Conservation (phyloP, 2,797 vertebrate genomes). For the Phalloptychus januarius region DNA sequence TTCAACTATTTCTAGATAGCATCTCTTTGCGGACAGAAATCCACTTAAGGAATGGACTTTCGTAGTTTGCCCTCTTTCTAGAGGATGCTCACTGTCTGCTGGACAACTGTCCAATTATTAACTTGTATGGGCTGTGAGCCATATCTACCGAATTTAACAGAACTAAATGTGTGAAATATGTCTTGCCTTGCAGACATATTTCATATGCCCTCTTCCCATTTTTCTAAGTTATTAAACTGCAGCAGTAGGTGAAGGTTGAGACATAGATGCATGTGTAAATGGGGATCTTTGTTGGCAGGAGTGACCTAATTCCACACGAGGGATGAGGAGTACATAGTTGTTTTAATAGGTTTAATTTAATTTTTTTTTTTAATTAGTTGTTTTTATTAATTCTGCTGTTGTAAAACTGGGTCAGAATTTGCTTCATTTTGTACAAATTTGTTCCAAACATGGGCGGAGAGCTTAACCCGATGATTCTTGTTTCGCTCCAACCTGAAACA, state of each 20-base stretch:
- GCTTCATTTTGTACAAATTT: slow-evolving; percentile 1
- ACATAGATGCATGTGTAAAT: neutral
- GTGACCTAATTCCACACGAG: neutral
- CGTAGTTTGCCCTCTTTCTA: neutral
- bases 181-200: neutral
- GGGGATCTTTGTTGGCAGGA: neutral
- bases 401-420: neutral
- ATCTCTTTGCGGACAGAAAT: neutral
- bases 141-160: neutral
- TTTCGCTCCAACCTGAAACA: slow-evolving; percentile 28
- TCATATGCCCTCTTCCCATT: neutral
- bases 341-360: neutral
- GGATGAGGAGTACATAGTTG: neutral
- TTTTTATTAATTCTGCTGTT: neutral
- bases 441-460: slow-evolving; percentile 6
- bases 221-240: neutral
- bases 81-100: neutral
- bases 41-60: neutral
- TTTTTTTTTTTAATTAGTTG: too few species aligned
- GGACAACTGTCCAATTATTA: neutral
- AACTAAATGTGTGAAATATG: neutral
- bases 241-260: neutral
- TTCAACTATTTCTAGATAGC: neutral
- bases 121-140: neutral
- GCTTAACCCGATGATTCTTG: neutral